A percentile compares a stretch with the other conserved stretches of the same genome.
phyloP scores from a whole-genome alignment of 2,113 vertebrate genomes.

The Madoqua kirkii region DNA sequence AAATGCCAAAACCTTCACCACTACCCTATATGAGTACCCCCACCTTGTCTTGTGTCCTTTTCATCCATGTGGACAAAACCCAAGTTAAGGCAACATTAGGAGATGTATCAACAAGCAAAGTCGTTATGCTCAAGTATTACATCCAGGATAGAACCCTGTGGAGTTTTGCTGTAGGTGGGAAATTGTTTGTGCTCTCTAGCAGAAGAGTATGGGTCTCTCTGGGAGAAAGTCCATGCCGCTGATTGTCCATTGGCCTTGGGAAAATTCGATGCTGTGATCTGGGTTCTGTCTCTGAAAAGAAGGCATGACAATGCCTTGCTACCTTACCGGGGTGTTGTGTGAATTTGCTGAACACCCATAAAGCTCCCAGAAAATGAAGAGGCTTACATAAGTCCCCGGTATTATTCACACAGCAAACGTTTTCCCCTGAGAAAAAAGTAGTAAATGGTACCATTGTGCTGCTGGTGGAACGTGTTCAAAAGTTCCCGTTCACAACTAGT shows the following conservation, averaged over 20 bases:
- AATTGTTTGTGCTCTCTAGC: background rate
- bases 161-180: background rate
- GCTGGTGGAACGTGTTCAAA: conserved; percentile 72
- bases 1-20: background rate
- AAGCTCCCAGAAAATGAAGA: conserved; percentile 67
- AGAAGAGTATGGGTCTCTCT: conserved; percentile 19
- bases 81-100: background rate
- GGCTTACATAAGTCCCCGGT: conserved; percentile 63
- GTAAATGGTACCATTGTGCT: conserved; percentile 77
- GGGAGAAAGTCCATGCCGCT: background rate
- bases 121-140: background rate
- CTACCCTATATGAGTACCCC: background rate
- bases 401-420: conserved; percentile 66
- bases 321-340: conserved; percentile 59
- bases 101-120: background rate
- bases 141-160: background rate
- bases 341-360: conserved; percentile 67
- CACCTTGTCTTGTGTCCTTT: background rate
- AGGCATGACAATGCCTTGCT: conserved; percentile 50
- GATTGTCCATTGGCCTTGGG: conserved; percentile 49
- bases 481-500: conserved; percentile 74
- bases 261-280: conserved; percentile 50
- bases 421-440: conserved; percentile 57
- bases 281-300: conserved; percentile 54
- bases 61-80: background rate